Percentiles rank a stretch among this genome's conserved stretches.
These are phyloP conservation scores for Musca domestica DNA, from an alignment of 1,140 invertebrate genomes.

Conservation along the genomic window DNA sequence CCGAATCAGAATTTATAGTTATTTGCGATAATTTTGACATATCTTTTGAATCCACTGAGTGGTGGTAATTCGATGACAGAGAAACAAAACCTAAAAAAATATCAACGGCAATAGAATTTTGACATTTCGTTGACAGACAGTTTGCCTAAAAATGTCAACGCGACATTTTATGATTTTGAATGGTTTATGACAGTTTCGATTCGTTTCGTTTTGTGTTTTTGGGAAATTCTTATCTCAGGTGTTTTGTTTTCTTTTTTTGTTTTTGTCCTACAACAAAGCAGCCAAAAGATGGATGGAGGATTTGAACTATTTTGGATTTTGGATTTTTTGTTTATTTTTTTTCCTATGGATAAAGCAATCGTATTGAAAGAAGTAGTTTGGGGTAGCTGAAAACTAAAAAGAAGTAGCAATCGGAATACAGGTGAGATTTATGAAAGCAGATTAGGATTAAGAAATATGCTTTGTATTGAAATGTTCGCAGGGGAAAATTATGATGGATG, in stretches of 20 bases:
- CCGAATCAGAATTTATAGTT: slow-evolving; percentile 20
- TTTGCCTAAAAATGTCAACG: slow-evolving; percentile 26
- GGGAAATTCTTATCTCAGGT: slow-evolving; percentile 3
- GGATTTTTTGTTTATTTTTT: no score
- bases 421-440: slow-evolving; percentile 2
- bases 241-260: no score
- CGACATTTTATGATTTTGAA: neutral
- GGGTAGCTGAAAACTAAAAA: no score
- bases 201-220: neutral
- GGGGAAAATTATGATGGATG: slow-evolving; percentile 15
- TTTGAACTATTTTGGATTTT: no score
- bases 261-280: no score
- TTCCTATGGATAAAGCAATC: no score
- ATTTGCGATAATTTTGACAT: slow-evolving; percentile 25
- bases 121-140: slow-evolving; percentile 24
- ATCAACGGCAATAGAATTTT: slow-evolving; percentile 9
- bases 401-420: neutral
- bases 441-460: slow-evolving; percentile 10
- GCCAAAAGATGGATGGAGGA: no score
- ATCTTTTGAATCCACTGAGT: neutral
- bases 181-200: slow-evolving; percentile 9
- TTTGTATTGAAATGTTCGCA: no score
- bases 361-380: no score
- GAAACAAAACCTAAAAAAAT: no score
- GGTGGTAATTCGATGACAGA: no score